These are phyloP conservation scores for Ladona fulva DNA, from an alignment of 1,140 invertebrate genomes.

Conservation along the genomic window DNA sequence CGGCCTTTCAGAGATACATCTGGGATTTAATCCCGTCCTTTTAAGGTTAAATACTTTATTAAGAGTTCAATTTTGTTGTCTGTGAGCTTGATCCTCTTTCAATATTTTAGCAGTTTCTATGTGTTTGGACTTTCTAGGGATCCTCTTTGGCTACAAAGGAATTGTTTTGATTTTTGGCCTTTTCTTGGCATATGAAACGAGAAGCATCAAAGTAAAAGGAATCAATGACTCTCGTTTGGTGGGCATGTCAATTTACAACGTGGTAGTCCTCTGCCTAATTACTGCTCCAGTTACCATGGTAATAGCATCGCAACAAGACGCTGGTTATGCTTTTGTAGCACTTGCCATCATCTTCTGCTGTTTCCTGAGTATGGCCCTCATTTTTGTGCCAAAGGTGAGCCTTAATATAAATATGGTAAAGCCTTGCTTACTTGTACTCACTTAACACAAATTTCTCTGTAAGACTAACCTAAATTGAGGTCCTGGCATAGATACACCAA, in stretches of 20 bases:
- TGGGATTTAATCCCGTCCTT: too few relatives aligned
- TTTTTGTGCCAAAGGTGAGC: constrained; percentile 89
- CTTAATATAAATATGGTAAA: constrained; percentile 12
- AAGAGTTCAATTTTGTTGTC: too few relatives aligned
- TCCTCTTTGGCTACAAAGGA: constrained; percentile 95
- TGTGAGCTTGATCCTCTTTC: too few relatives aligned
- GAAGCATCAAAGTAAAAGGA: constrained; percentile 90
- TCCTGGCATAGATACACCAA: too few relatives aligned
- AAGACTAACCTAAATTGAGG: too few relatives aligned
- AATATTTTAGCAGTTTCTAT: too few relatives aligned
- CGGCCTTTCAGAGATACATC: too few relatives aligned
- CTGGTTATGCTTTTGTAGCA: constrained; percentile 92
- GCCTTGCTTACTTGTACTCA: too few relatives aligned
- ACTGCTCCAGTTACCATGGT: constrained; percentile 95
- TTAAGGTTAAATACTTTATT: too few relatives aligned
- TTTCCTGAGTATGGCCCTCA: constrained; percentile 93
- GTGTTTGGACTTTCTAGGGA: constrained; percentile 50
- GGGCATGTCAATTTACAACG: constrained; percentile 99
- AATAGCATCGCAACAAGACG: constrained; percentile 93
- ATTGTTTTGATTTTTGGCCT: constrained; percentile 92
- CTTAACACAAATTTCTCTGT: too few relatives aligned
- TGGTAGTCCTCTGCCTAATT: constrained; percentile 93
- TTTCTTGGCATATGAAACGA: constrained; percentile 94
- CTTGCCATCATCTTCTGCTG: constrained; percentile 93
- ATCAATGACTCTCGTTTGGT: constrained; percentile 96